Conservation (phyloP, 2,113 vertebrate species). For the Sinocyclocheilus rhinocerous region DNA sequence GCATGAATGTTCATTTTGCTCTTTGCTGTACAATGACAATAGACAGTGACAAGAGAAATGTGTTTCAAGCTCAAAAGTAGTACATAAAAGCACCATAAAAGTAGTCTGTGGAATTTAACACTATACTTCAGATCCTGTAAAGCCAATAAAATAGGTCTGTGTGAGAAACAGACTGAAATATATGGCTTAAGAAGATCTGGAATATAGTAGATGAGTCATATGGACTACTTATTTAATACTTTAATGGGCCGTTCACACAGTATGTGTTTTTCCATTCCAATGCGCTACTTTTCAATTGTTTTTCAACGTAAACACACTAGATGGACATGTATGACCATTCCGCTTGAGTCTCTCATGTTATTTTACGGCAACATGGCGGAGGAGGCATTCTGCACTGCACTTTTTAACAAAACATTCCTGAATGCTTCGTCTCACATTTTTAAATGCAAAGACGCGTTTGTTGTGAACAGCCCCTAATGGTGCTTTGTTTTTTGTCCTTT, state of each 20-base stretch:
- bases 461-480: no score
- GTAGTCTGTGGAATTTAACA: neutral
- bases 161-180: neutral
- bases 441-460: no score
- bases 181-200: neutral
- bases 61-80: neutral
- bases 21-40: neutral
- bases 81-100: neutral
- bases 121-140: neutral
- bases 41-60: neutral
- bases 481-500: no score
- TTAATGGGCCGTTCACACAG: neutral
- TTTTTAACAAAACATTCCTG: no score
- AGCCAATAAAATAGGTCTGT: neutral
- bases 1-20: neutral
- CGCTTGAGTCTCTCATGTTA: neutral
- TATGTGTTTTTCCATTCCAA: neutral
- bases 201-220: neutral
- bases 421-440: no score
- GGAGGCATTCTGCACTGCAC: no score
- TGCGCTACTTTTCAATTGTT: neutral
- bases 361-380: no score
- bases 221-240: no score
- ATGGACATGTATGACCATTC: neutral
- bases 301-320: neutral